A percentile compares a stretch with the other conserved stretches of the same genome.
These are phyloP conservation scores for Caiman crocodilus DNA, from an alignment of 2,797 vertebrate species.

Conservation along the genomic window DNA sequence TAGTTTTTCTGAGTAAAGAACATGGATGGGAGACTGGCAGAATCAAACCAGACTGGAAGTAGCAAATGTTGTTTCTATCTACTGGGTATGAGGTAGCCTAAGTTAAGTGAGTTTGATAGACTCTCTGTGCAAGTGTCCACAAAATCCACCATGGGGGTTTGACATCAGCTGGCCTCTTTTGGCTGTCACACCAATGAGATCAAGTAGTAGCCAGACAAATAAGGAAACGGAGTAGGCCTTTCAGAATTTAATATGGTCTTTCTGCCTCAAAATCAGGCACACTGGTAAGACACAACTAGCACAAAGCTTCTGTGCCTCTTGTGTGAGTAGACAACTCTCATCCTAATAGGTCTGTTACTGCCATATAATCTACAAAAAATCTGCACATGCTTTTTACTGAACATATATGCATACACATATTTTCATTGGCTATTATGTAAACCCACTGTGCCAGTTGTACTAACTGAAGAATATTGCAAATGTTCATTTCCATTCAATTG, in stretches of 20 bases:
- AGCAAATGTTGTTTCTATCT: background rate
- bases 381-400: constrained; percentile 34
- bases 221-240: background rate
- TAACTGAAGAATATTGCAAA: constrained; percentile 21
- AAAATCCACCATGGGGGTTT: background rate
- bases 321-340: background rate
- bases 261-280: background rate
- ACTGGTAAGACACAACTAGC: background rate
- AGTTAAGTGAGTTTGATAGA: background rate
- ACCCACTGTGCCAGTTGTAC: constrained; percentile 47
- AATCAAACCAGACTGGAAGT: background rate
- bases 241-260: background rate
- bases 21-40: background rate
- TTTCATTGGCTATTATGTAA: constrained; percentile 43
- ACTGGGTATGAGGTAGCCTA: background rate
- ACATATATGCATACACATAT: constrained; percentile 53
- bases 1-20: constrained; percentile 7
- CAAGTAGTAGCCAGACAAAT: background rate
- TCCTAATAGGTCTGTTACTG: constrained; percentile 2
- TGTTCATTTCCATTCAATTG: constrained; percentile 72
- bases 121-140: background rate
- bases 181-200: background rate
- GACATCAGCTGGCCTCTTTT: background rate
- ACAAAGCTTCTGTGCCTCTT: rapidly evolving
- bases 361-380: constrained; percentile 47